phyloP scores from a whole-genome alignment of 2,113 vertebrate species.

The Neolamprologus cancellatus region DNA sequence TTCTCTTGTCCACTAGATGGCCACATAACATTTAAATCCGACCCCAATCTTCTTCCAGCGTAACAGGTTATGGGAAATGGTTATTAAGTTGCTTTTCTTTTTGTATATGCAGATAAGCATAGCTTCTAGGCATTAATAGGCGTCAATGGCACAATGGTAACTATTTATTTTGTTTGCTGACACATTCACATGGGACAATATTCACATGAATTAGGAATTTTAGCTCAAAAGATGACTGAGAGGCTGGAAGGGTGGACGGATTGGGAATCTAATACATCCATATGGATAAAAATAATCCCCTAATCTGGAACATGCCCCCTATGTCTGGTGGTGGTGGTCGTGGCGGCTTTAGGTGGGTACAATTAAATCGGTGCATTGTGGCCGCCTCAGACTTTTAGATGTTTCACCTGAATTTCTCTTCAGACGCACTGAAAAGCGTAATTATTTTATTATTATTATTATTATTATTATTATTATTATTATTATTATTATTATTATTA shows the following conservation, averaged over 20 bases:
- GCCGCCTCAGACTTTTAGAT: background rate
- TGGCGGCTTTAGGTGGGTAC: background rate
- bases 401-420: background rate
- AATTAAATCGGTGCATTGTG: background rate
- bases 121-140: background rate
- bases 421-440: background rate
- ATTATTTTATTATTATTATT: background rate
- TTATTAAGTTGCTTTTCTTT: background rate
- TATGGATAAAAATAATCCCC: slow-evolving; percentile 38
- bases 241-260: background rate
- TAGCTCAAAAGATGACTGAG: background rate
- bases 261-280: slow-evolving; percentile 1
- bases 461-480: background rate
- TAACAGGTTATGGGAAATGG: background rate
- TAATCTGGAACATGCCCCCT: slow-evolving; percentile 22
- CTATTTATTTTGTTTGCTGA: background rate
- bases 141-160: background rate
- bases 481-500: background rate
- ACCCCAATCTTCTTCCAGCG: background rate
- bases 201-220: background rate
- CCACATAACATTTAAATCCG: background rate
- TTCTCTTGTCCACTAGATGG: slow-evolving; percentile 14
- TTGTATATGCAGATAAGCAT: background rate
- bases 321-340: background rate
- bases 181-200: slow-evolving; percentile 4